Evolutionary conservation across 2,888 invertebrate genomes (phyloP).

Genomic region (Eucriotettix oculatus): DNA sequence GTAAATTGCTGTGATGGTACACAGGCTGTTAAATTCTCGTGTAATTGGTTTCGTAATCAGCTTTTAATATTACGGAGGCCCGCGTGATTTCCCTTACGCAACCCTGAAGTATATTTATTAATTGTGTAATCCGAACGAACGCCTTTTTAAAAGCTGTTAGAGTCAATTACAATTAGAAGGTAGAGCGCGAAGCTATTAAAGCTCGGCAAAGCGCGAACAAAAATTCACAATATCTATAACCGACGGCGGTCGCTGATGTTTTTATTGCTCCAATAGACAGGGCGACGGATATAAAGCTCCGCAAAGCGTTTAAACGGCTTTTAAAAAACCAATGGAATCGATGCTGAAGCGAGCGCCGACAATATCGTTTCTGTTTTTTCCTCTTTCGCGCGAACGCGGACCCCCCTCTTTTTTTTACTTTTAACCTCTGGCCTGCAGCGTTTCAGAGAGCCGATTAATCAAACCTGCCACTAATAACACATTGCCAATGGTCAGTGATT

Average conservation of each 20-base stretch:
- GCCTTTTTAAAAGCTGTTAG: background rate
- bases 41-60: background rate
- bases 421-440: background rate
- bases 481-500: background rate
- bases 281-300: background rate
- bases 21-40: background rate
- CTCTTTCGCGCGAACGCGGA: too few species aligned
- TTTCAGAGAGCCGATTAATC: background rate
- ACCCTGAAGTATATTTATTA: background rate
- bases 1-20: too few species aligned
- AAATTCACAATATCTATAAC: background rate
- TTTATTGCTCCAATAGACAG: background rate
- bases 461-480: background rate
- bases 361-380: background rate
- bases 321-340: background rate
- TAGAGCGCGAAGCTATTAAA: background rate
- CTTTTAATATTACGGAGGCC: background rate
- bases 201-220: background rate
- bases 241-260: background rate
- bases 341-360: background rate
- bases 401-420: background rate
- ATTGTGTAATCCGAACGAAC: background rate
- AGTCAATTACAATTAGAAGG: background rate
- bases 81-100: background rate
- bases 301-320: background rate